Evolutionary conservation across 2,888 invertebrate genomes (phyloP).

Genomic region (Drosophila birchii): DNA sequence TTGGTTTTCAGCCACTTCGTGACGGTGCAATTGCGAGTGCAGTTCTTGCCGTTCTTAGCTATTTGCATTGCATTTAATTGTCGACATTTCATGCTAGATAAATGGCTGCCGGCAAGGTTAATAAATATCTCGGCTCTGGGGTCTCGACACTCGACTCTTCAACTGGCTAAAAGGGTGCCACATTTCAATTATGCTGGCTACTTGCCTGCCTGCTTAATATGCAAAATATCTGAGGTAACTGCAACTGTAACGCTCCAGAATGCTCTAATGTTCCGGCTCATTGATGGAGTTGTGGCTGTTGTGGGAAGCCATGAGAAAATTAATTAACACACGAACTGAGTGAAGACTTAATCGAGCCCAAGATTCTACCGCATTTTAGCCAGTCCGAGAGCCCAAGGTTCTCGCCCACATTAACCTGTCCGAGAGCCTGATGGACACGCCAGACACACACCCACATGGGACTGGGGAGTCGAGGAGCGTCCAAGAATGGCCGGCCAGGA

Average conservation of each 20-base stretch:
- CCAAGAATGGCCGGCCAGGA: conserved; percentile 37
- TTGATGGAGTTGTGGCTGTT: conserved; percentile 6
- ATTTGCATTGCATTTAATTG: conserved; percentile 74
- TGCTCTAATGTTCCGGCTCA: conserved; percentile 38
- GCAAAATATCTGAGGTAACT: conserved; percentile 13
- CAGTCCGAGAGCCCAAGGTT: conserved; percentile 16
- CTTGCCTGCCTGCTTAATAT: conserved; percentile 31
- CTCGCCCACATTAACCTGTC: conserved; percentile 20
- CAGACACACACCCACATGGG: conserved; percentile 20
- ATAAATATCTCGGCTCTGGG: conserved; percentile 46
- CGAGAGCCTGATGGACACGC: conserved; percentile 31
- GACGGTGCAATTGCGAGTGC: conserved; percentile 63
- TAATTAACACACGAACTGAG: conserved; percentile 25
- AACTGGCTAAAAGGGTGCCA: conserved; percentile 33
- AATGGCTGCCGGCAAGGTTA: conserved; percentile 67
- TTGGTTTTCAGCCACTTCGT: conserved; percentile 52
- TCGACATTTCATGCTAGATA: conserved; percentile 75
- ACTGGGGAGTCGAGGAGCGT: not conserved
- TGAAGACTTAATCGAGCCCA: conserved; percentile 19
- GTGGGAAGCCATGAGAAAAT: conserved; percentile 11
- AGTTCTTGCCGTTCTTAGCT: conserved; percentile 52
- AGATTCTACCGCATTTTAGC: conserved; percentile 12
- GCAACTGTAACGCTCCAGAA: conserved; percentile 14
- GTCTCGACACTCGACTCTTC: conserved; percentile 7
- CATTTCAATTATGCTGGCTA: conserved; percentile 44